These are phyloP conservation scores for Anthrax anthrax DNA, from an alignment of 2,888 invertebrate species.

Conservation along the genomic window DNA sequence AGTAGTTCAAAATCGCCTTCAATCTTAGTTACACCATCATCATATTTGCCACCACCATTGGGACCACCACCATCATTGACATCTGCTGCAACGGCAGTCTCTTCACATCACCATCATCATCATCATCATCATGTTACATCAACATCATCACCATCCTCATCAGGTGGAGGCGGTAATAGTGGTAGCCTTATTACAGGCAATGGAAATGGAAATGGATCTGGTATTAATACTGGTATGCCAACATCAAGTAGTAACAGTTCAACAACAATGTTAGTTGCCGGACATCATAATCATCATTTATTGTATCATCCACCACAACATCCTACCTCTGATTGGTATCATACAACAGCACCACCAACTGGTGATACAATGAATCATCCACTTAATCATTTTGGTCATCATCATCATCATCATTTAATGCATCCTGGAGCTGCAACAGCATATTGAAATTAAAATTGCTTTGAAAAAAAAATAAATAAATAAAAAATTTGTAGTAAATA, in stretches of 20 bases:
- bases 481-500: too few species aligned
- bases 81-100: slow-evolving; percentile 14
- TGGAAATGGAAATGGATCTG: too few species aligned
- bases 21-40: slow-evolving; percentile 21
- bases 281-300: slow-evolving; percentile 32
- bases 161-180: background rate
- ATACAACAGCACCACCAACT: slow-evolving; percentile 29
- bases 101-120: slow-evolving; percentile 17
- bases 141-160: background rate
- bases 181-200: too few species aligned
- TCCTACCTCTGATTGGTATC: slow-evolving; percentile 34
- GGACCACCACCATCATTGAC: slow-evolving; percentile 20
- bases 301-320: slow-evolving; percentile 29
- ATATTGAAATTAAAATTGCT: slow-evolving; percentile 49
- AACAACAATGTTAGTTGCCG: slow-evolving; percentile 25
- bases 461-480: too few species aligned
- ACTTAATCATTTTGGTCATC: slow-evolving; percentile 41
- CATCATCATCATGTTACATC: slow-evolving; percentile 18
- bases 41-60: slow-evolving; percentile 30
- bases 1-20: slow-evolving; percentile 14
- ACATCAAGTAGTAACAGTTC: slow-evolving; percentile 20
- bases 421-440: slow-evolving; percentile 60
- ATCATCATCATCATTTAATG: slow-evolving; percentile 49
- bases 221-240: slow-evolving; percentile 6
- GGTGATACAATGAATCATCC: slow-evolving; percentile 32